Percentiles rank a stretch among this genome's conserved stretches.
Conservation (phyloP, 2,797 vertebrate genomes). For the Paguma larvata region DNA sequence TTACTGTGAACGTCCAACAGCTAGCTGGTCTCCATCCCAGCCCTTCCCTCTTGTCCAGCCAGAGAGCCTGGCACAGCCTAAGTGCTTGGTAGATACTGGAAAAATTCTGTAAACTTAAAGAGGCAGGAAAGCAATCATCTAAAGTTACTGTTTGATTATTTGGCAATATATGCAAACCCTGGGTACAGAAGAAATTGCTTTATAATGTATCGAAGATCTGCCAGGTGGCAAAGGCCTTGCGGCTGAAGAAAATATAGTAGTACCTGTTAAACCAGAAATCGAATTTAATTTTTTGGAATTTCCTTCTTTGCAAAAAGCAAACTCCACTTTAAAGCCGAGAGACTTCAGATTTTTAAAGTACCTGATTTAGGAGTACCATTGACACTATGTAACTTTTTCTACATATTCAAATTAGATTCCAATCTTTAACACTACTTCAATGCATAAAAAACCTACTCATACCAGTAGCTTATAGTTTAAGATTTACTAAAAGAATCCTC, state of each 20-base stretch:
- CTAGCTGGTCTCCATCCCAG: not conserved
- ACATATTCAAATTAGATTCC: not conserved
- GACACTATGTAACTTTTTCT: not conserved
- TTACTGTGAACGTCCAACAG: not conserved
- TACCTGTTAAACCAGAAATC: not conserved
- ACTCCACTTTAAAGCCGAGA: not conserved
- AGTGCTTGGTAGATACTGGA: not conserved
- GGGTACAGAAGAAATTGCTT: not conserved
- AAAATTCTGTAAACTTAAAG: not conserved
- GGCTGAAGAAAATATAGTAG: not conserved
- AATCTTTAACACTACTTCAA: not conserved
- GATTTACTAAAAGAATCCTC: not conserved
- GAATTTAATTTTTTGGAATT: not conserved
- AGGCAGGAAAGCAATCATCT: not conserved
- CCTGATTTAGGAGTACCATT: not conserved
- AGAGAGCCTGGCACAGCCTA: not conserved
- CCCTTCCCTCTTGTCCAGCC: not conserved
- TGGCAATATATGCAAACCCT: slow-evolving; percentile 3
- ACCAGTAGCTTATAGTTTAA: not conserved
- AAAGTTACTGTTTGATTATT: not conserved
- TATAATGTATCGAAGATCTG: not conserved
- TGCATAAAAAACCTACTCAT: not conserved
- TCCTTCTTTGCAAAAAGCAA: slow-evolving; percentile 61
- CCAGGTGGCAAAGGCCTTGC: not conserved
- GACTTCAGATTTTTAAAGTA: slow-evolving; percentile 18